Evolutionary conservation across 2,888 invertebrate genomes (phyloP), one percentile per base, ranked within the genome.

Genomic region (Argyra leucocephala): DNA sequence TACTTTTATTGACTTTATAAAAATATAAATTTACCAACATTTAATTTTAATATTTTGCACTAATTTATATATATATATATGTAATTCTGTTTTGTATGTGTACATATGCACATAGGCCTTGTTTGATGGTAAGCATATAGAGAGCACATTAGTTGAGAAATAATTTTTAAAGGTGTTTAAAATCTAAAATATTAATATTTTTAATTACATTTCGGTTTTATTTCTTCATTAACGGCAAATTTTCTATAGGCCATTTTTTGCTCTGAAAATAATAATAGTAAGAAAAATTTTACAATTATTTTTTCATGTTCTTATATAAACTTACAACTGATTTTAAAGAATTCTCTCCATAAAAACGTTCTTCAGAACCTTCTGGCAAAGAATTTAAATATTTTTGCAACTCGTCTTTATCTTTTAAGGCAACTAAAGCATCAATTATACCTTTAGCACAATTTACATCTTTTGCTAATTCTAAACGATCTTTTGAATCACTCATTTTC

Each of bases 331-430:
- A 69, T 71, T 85, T 83, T 0, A 91, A 76, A 1, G 86, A 85
- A 72, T 86, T 88, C 71, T 90, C 90, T 57, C 89, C 88, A 67
- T 88, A 83, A 71, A 88, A 86, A 71, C 86, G 87, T 72, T 89
- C 88, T 71, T 90, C 88, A 0, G 87, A 78, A 15, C 78, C 74
- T 26, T 75, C 74, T 3, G 73, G 67, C 21, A 80, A 67, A 0
- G 76, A 69, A 3, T 75, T 74, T 24, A 72, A 76, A 3, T 76
- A 71, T 24, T 74, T 70, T 48, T 74, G 75, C 61, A 80, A 66
- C 60, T 77, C 76, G 24, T 70, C 71, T 10, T 75, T 72, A 65
- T 80, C 79, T 66, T 79, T 80, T 0, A 80, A 66, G 1, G 73
- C 71, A 0, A 69, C 75, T 64, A 80, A 70, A 1, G 78, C 76